phyloP scores from a whole-genome alignment of 2,113 vertebrate species.

The Archocentrus centrarchus region DNA sequence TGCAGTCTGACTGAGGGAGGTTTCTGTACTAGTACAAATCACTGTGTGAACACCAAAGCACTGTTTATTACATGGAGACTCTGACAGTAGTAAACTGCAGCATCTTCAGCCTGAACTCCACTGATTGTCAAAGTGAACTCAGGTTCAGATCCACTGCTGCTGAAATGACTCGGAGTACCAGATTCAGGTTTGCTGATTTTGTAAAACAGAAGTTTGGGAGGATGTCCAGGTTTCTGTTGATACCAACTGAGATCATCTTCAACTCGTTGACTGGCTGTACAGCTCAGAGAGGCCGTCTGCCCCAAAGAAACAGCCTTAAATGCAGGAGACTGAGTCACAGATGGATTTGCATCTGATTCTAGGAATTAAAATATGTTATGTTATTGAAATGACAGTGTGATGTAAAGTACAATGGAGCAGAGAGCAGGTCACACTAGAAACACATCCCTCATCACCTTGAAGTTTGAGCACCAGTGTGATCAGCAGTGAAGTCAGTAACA shows the following conservation, averaged over 20 bases:
- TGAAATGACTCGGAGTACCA: too few species aligned
- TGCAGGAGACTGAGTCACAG: slow-evolving; percentile 4
- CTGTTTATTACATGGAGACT: too few species aligned
- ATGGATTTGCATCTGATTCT: not conserved
- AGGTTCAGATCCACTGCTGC: too few species aligned
- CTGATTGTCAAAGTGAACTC: too few species aligned
- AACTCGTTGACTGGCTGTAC: not conserved
- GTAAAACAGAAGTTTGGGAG: too few species aligned
- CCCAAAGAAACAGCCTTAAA: not conserved
- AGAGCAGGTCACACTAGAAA: not conserved
- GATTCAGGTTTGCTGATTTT: too few species aligned
- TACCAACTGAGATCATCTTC: not conserved
- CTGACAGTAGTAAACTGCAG: not conserved
- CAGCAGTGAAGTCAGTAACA: too few species aligned
- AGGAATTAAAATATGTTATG: not conserved
- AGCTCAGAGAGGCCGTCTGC: not conserved
- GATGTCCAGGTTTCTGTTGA: too few species aligned
- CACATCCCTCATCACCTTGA: too few species aligned
- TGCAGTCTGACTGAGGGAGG: too few species aligned
- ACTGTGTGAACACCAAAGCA: rapidly evolving
- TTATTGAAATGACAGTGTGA: not conserved
- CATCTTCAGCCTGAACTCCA: slow-evolving; percentile 29
- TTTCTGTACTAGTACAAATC: too few species aligned
- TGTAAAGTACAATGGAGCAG: rapidly evolving
- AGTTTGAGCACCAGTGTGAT: too few species aligned